A percentile compares a stretch with the other conserved stretches of the same genome.
phyloP scores from a whole-genome alignment of 2,797 vertebrate species.

The Geotrypetes seraphini region DNA sequence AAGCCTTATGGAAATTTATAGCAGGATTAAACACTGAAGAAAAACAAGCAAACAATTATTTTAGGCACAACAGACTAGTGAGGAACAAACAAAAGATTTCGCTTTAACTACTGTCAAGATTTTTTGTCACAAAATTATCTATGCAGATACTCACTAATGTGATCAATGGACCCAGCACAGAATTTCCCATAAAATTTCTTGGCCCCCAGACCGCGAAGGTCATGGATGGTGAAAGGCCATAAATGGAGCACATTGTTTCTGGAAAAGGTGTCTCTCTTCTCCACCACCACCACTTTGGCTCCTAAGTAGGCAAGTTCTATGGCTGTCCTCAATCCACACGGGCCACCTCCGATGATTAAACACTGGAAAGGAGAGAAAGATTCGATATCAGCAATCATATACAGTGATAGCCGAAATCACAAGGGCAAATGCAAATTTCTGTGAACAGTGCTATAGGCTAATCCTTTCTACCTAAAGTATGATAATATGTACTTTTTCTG shows the following conservation, averaged over 20 bases:
- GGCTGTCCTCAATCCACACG: slow-evolving; percentile 86
- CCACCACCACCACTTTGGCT: slow-evolving; percentile 86
- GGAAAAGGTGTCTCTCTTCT: slow-evolving; percentile 92
- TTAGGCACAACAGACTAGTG: too few species aligned
- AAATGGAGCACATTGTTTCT: slow-evolving; percentile 94
- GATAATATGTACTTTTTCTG: too few species aligned
- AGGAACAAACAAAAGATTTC: too few species aligned
- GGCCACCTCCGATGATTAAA: slow-evolving; percentile 90
- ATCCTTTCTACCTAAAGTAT: too few species aligned
- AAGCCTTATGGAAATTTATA: too few species aligned
- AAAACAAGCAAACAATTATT: too few species aligned
- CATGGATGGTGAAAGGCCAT: slow-evolving; percentile 95
- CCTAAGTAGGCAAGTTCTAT: slow-evolving; percentile 90
- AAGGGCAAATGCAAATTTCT: background rate
- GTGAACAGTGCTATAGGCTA: too few species aligned
- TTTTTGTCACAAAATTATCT: too few species aligned
- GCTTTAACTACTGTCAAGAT: too few species aligned
- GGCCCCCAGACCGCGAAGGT: slow-evolving; percentile 84
- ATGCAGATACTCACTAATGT: slow-evolving; percentile 95
- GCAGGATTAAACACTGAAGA: too few species aligned
- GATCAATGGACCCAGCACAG: slow-evolving; percentile 92
- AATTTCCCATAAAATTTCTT: slow-evolving; percentile 98
- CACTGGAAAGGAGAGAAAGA: slow-evolving; percentile 55
- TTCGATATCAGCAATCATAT: too few species aligned
- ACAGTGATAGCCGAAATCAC: too few species aligned